Conservation (phyloP, 2,888 invertebrate species). For the Cephus spinipes region DNA sequence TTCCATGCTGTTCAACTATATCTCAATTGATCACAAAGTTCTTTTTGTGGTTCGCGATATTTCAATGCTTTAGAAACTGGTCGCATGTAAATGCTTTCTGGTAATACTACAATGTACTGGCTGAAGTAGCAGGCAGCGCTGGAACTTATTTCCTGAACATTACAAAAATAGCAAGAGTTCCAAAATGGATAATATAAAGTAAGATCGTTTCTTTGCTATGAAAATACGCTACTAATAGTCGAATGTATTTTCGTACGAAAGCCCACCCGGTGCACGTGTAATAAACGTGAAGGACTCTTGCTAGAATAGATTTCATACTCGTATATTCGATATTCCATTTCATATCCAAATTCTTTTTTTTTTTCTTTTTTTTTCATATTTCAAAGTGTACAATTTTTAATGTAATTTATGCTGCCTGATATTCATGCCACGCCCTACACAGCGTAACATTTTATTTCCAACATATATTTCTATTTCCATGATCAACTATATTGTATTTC, state of each 20-base stretch:
- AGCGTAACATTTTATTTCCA: constrained; percentile 32
- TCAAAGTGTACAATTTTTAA: not conserved
- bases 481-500: constrained; percentile 58
- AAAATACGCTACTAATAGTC: not conserved
- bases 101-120: constrained; percentile 10
- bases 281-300: not conserved
- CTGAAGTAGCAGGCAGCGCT: constrained; percentile 18
- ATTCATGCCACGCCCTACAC: constrained; percentile 19
- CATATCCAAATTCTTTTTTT: not conserved
- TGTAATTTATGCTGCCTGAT: constrained; percentile 8
- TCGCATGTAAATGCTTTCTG: constrained; percentile 13
- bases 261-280: not conserved
- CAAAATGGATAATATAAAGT: not conserved
- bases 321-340: not conserved
- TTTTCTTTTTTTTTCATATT: not conserved
- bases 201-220: not conserved
- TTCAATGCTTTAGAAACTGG: constrained; percentile 18
- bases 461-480: constrained; percentile 29
- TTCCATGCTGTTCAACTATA: not conserved
- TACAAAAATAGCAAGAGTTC: not conserved
- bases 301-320: not conserved
- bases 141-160: not conserved
- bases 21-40: not conserved
- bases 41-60: not conserved
- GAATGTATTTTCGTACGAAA: not conserved